Evolutionary conservation across 2,888 invertebrate genomes (phyloP), one percentile per base, ranked within the genome.

Genomic region (Serripes groenlandicus): DNA sequence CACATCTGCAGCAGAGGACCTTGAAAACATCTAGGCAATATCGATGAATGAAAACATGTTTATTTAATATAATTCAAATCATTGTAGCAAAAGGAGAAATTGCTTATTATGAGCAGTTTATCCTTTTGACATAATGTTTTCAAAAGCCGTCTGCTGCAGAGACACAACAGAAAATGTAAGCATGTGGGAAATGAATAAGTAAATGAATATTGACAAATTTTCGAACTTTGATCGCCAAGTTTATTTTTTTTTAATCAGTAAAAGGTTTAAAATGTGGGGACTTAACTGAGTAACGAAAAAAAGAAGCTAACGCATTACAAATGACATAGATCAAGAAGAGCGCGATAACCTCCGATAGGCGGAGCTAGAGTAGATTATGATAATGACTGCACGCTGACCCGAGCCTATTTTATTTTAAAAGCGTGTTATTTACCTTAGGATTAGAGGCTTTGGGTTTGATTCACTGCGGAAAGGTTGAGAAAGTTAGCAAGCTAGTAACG

Each of bases 401-500:
- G 21, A 15, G 21, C 18, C 21, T 21, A 21, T 49, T 49, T 42
- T 62, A 49, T 62, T 60, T 34, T 74, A n/a, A 52, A 74, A 30
- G 74, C 49, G 49, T 42, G 11, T 9, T 74, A 34, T 74, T 62
- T 62, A 32, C 49, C n/a, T 32, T 15, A 21, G 74, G 23, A 74
- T 74, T 62, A 62, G 3, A 1, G 52, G 64, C 42, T 62, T 49
- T 64, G 32, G n/a, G 18, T 71, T 56, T 74, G 49, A 62, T 74
- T 62, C 30, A 64, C 74, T 62, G 30, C 56, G 23, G 49, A 60
- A 74, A n/a, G 23, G 32, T 73, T 30, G 42, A 21, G 74, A 74
- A 74, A 74, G 74, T 74, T 60, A 30, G 37, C n/a, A 7, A 42
- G 32, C 18, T 74, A 52, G 74, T 28, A 74, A 64, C 62, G 28